phyloP scores from a whole-genome alignment of 2,113 vertebrate species.

The Bambusicola thoracicus region DNA sequence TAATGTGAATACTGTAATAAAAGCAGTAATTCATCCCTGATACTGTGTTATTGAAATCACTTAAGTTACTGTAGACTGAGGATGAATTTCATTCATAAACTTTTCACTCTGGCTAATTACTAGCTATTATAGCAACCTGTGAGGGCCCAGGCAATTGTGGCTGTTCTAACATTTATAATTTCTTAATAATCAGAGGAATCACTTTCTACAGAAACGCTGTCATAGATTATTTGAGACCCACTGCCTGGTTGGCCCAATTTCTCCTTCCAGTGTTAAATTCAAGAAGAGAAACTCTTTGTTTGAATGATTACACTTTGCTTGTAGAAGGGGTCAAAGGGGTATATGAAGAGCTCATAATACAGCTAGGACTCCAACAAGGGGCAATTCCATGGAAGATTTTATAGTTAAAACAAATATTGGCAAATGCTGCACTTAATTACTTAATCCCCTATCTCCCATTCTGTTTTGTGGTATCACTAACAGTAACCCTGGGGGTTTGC shows the following conservation, averaged over 20 bases:
- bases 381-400: background rate
- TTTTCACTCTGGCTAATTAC: conserved; percentile 29
- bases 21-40: background rate
- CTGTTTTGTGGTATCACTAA: background rate
- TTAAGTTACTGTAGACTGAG: background rate
- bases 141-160: background rate
- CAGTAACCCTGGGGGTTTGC: conserved; percentile 4
- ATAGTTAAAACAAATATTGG: background rate
- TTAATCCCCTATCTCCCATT: background rate
- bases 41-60: background rate
- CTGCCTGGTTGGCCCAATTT: background rate
- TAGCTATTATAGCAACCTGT: conserved; percentile 11
- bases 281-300: background rate
- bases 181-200: conserved; percentile 31
- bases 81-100: conserved; percentile 43
- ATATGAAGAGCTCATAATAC: background rate
- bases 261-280: background rate
- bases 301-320: background rate
- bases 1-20: background rate
- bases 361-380: background rate
- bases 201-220: background rate
- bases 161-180: conserved; percentile 26
- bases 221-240: background rate
- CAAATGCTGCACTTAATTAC: background rate
- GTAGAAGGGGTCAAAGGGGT: background rate